phyloP scores from a whole-genome alignment of 2,888 invertebrate species.

The Xylophagus ater region DNA sequence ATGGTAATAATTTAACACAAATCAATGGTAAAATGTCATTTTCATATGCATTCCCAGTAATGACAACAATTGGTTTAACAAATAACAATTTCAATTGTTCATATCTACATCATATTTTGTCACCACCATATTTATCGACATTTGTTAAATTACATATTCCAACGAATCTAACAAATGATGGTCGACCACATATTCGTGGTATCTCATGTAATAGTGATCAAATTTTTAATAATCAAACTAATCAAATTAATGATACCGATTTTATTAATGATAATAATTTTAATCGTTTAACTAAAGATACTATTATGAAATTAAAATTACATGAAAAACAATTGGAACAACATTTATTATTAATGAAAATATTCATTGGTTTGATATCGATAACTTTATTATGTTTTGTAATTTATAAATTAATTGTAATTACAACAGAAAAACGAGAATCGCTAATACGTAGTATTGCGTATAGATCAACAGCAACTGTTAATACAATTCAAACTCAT shows the following conservation, averaged over 20 bases:
- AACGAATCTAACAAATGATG: slow-evolving; percentile 24
- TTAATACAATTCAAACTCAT: too few species aligned
- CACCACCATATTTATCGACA: slow-evolving; percentile 28
- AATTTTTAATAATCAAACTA: not conserved
- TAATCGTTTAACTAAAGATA: slow-evolving; percentile 12
- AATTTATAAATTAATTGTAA: not conserved
- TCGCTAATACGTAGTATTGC: slow-evolving; percentile 26
- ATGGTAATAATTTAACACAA: slow-evolving; percentile 32
- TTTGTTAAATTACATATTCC: slow-evolving; percentile 30
- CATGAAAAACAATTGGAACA: slow-evolving; percentile 28
- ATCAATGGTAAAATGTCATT: slow-evolving; percentile 30
- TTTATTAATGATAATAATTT: not conserved
- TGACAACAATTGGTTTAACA: slow-evolving; percentile 31
- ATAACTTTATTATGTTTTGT: not conserved
- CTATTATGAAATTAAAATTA: slow-evolving; percentile 20
- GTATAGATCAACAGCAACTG: slow-evolving; percentile 32
- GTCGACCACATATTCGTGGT: slow-evolving; percentile 34
- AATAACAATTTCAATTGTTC: slow-evolving; percentile 35
- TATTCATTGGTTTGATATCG: slow-evolving; percentile 9
- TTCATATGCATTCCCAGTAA: slow-evolving; percentile 28
- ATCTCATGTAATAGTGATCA: slow-evolving; percentile 28
- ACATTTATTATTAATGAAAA: slow-evolving; percentile 26
- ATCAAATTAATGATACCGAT: not conserved
- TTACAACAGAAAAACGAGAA: not conserved
- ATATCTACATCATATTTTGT: slow-evolving; percentile 31